A percentile compares a stretch with the other conserved stretches of the same genome.
These are phyloP conservation scores for Paraescarpia echinospica DNA, from an alignment of 1,140 invertebrate species.

Conservation along the genomic window DNA sequence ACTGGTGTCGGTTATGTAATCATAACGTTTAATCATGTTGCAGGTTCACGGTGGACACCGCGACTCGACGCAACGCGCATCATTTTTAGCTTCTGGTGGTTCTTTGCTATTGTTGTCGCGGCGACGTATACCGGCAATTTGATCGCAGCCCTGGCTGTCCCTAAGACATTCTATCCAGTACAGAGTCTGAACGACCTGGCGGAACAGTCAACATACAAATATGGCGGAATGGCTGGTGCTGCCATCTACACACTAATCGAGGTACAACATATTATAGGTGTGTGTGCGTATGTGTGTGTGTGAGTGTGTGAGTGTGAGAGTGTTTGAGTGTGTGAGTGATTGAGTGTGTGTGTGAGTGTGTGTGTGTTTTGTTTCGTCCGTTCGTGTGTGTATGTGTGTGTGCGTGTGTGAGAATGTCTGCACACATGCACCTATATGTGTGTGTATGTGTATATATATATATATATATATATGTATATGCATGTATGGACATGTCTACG, in stretches of 20 bases:
- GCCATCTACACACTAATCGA: conserved; percentile 8
- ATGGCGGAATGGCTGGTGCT: not conserved
- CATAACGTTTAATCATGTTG: not conserved
- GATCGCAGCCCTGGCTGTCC: conserved; percentile 90
- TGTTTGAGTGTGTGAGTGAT: too few relatives aligned
- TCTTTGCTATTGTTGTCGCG: conserved; percentile 84
- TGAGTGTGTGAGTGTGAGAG: too few relatives aligned
- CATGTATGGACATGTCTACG: too few relatives aligned
- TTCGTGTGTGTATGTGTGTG: too few relatives aligned
- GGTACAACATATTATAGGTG: not conserved
- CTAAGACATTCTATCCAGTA: conserved; percentile 59
- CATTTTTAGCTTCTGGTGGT: conserved; percentile 88
- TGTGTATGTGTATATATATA: too few relatives aligned
- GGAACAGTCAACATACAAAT: conserved; percentile 4
- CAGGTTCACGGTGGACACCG: conserved; percentile 10
- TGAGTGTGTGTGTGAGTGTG: too few relatives aligned
- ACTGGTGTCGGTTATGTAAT: not conserved
- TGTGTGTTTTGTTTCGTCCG: too few relatives aligned
- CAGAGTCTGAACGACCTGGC: conserved; percentile 9
- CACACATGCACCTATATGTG: too few relatives aligned
- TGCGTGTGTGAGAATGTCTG: too few relatives aligned
- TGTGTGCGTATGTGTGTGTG: too few relatives aligned
- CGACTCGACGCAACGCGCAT: conserved; percentile 68
- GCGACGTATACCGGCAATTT: conserved; percentile 92
- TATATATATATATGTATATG: too few relatives aligned